phyloP scores from a whole-genome alignment of 2,888 invertebrate genomes.

The Dyspetes luteomarginatus region DNA sequence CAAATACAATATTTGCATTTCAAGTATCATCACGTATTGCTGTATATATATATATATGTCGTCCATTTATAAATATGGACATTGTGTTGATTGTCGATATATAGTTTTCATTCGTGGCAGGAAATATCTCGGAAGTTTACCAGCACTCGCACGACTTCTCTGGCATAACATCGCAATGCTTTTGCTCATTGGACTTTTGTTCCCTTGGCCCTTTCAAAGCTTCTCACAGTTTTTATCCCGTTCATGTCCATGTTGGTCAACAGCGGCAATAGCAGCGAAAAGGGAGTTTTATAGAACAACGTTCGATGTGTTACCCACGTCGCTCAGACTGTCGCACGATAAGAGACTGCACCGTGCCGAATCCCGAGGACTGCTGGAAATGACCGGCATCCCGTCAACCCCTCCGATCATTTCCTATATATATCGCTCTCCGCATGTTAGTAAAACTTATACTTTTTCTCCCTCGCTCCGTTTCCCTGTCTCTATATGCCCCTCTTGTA shows the following conservation, averaged over 20 bases:
- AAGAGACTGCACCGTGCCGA: slow-evolving; percentile 26
- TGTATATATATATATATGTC: background rate
- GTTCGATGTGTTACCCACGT: slow-evolving; percentile 41
- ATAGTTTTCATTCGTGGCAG: slow-evolving; percentile 5
- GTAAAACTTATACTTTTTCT: too few relatives aligned
- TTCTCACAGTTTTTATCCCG: slow-evolving; percentile 1
- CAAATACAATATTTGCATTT: background rate
- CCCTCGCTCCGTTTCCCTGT: too few relatives aligned
- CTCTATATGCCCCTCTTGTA: too few relatives aligned
- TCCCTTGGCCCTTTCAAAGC: background rate
- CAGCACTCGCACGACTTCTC: background rate
- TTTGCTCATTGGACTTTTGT: background rate
- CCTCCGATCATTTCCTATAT: too few relatives aligned
- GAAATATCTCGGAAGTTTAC: slow-evolving; percentile 1
- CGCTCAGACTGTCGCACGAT: slow-evolving; percentile 31
- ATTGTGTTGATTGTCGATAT: slow-evolving; percentile 4
- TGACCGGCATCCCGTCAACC: background rate
- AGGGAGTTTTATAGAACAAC: slow-evolving; percentile 32
- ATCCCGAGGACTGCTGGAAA: background rate
- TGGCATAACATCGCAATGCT: background rate
- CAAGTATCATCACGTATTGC: background rate
- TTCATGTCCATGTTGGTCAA: slow-evolving; percentile 10
- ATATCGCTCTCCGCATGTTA: too few relatives aligned
- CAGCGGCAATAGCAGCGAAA: background rate
- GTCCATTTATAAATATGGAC: background rate